phyloP scores from a whole-genome alignment of 2,797 vertebrate genomes.

The Buphagus erythrorhynchus region DNA sequence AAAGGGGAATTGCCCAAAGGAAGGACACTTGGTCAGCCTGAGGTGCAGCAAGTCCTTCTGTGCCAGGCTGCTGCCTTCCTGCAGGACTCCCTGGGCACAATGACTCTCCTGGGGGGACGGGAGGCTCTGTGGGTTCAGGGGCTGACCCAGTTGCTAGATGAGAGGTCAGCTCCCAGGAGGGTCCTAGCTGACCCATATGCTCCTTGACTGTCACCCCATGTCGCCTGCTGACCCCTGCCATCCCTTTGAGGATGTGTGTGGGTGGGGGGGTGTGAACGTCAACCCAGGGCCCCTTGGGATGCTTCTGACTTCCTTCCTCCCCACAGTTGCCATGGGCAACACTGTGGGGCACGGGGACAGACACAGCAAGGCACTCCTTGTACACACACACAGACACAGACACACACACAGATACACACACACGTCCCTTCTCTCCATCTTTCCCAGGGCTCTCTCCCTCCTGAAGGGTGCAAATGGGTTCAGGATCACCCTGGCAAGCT shows the following conservation, averaged over 20 bases:
- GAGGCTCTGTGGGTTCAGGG: neutral
- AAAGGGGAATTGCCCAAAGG: neutral
- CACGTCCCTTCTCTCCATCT: neutral
- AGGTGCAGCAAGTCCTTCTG: neutral
- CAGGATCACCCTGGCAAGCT: neutral
- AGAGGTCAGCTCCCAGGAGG: neutral
- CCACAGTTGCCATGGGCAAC: neutral
- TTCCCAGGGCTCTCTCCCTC: neutral
- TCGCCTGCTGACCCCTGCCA: neutral
- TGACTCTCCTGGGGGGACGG: neutral
- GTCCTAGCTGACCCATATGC: neutral
- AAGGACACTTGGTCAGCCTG: neutral
- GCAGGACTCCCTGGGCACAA: accelerated
- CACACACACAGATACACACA: too few relatives aligned
- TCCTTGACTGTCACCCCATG: neutral
- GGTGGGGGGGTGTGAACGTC: neutral
- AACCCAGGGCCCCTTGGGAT: neutral
- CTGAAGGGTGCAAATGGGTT: neutral
- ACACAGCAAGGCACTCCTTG: neutral
- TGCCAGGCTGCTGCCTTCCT: neutral
- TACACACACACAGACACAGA: neutral
- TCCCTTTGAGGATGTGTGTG: neutral
- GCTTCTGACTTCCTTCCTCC: neutral
- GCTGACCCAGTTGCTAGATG: neutral
- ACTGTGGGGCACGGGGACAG: neutral